Conservation (phyloP, 92 coral and sea anemone genomes). For the Ricordea florida region DNA sequence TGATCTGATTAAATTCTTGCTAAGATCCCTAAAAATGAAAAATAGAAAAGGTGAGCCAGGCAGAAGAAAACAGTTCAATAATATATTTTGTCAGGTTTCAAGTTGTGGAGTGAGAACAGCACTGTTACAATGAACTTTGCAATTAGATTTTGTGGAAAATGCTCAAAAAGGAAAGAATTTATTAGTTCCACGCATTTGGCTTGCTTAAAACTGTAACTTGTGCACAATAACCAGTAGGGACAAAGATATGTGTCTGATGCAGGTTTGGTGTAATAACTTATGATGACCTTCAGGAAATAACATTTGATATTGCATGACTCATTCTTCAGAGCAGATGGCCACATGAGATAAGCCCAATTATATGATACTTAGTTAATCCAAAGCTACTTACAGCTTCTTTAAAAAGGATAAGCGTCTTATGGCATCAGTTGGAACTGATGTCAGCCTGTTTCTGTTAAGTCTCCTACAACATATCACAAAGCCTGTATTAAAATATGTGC, state of each 20-base stretch:
- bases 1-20: constrained; percentile 37
- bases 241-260: too few species aligned
- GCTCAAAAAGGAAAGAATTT: too few species aligned
- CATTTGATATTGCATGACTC: background rate
- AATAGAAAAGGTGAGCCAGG: too few species aligned
- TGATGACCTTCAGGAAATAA: constrained; percentile 7
- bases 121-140: too few species aligned
- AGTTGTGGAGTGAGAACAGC: too few species aligned
- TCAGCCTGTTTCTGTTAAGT: constrained; percentile 61
- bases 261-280: too few species aligned
- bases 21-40: constrained; percentile 47
- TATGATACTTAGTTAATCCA: too few species aligned
- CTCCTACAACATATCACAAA: constrained; percentile 32
- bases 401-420: constrained; percentile 43
- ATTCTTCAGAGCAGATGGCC: background rate
- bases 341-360: constrained; percentile 9
- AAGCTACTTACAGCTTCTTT: constrained; percentile 67
- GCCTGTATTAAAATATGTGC: background rate
- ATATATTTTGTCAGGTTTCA: background rate
- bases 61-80: too few species aligned
- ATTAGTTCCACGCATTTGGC: too few species aligned
- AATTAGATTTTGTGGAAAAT: too few species aligned
- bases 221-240: too few species aligned
- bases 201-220: too few species aligned
- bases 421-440: constrained; percentile 55